Evolutionary conservation across 2,113 vertebrate genomes (phyloP), one percentile per base, ranked within the genome.

Genomic region (Otolemur garnettii): DNA sequence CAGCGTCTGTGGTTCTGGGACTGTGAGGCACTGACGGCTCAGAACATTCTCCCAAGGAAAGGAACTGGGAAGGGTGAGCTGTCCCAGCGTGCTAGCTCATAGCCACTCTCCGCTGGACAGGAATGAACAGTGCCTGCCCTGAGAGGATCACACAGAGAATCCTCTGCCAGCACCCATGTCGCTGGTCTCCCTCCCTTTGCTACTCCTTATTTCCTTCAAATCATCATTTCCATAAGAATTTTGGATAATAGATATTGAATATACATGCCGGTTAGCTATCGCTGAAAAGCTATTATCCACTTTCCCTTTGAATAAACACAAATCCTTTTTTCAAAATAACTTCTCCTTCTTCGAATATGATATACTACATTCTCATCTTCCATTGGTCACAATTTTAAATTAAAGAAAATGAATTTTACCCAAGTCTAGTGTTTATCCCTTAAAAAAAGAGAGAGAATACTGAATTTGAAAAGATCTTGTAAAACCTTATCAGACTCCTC

Each of bases 401-500:
- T 24, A 78, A 90, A 57, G 64, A 62, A 77, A 90, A 5, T 68
- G 30, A 50, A 80, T 60, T 86, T 79, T 74, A 15, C 4, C 24
- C 10, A 28, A 24, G 62, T 64, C 62, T 12, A 64, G 62, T 28
- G 26, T 64, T 64, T 28, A 64, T 64, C 62, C 28, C 28, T 64
- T 10, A 68, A 33, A 68, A 33, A 30, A 75, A 88, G 45, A 50
- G 45, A 50, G 45, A 64, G 38, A 53, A 74, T 50, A 87, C 7
- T 72, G n/a, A 42, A 72, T 60, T 86, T 79, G 68, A 15, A 84
- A 95, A 91, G 45, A 75, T 11, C 42, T 86, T 75, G 24, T 28
- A 90, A 82, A 91, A 59, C 4, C 50, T 81, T 60, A 72, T 75
- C 38, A 57, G 90, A 86, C 2, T 38, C 75, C 0, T 10, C 12